Evolutionary conservation across 1,140 invertebrate genomes (phyloP), one percentile per base, ranked within the genome.

Genomic region (Anastatus disparis): DNA sequence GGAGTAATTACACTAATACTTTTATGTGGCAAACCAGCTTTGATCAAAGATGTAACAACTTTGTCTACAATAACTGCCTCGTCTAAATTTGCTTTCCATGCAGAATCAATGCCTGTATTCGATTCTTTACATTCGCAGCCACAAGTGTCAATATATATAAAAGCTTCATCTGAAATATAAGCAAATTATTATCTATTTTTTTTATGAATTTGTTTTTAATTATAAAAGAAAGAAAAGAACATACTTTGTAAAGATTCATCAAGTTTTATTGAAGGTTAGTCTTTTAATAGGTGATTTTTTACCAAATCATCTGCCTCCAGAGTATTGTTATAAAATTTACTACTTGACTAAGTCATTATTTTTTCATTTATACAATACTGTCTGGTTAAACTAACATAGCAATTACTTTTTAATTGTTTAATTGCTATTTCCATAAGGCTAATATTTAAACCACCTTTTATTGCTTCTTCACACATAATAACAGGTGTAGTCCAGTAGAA

Each of bases 281-380:
- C 86, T 52, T 82, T 86, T 0, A 90, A 78, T n/a, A 89, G 77
- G 78, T 89, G 89, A 22, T 79, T 71, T n/a, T 75, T 81, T 1
- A 90, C 89, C 64, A 81, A 85, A 15, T 73, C 50, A 77, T 89
- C 81, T 84, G 89, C 89, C 62, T 78, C 70, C 6, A 92, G 75
- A 58, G 78, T 78, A 20, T 84, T 84, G 15, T 87, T 72, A 75
- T 92, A 92, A 74, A 91, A 90, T 27, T 88, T 77, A 40, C 83
- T 75, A 42, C 84, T 86, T 3, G 87, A 84, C 85, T 87, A 91
- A 2, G 82, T 69, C 89, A 91, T 91, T 59, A 91, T 91, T 66
- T 82, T 71, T 52, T 85, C 75, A 76, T 91, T 82, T 90, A 91
- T 91, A 62, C 90, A 81, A 77, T 90, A 91, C 78, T 91, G 90